Evolutionary conservation across 2,113 vertebrate species (phyloP), one percentile per base, ranked within the genome.

Genomic region (Cacatua alba): DNA sequence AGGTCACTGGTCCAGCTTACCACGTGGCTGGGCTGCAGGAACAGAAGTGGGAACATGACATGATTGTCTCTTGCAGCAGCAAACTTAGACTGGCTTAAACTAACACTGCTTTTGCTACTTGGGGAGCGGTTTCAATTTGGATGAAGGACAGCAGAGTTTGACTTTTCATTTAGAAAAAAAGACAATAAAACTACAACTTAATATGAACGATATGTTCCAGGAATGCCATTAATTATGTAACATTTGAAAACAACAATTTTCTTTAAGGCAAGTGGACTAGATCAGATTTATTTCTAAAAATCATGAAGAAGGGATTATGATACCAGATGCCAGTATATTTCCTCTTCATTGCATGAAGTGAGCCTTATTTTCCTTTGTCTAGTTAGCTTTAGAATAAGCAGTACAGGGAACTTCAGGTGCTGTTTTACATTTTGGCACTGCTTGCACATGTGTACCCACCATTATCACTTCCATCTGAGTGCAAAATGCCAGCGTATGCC

Each of bases 161-260:
- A 46, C 69, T 72, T 14, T 95, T 82, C 46, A 59, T 74, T 90
- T 85, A 72, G 48, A 35, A 63, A 83, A 80, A 82, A 46, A 64
- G 52, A 88, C 79, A 79, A 81, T 93, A 79, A 82, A 72, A 86
- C 41, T 90, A 68, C 16, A 37, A 93, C 44, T 93, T 95, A 93
- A 92, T 90, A 88, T 9, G 48, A 95, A 94, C 80, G 95, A 17
- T 37, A 86, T 88, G 86, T 57, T 84, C 77, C 86, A 75, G 80
- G 69, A 86, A 93, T 53, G 35, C 7, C 35, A 72, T 71, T 88
- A 92, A 93, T 88, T 89, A 93, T 13, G 31, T 19, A 93, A 90
- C 49, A 71, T 41, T 82, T 68, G 74, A 81, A 92, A 93, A 41
- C 76, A 95, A 65, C 14, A 5, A 7, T 28, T 94, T 88, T 70